These are phyloP conservation scores for Teleopsis dalmanni DNA, from an alignment of 1,140 invertebrate species.

Conservation along the genomic window DNA sequence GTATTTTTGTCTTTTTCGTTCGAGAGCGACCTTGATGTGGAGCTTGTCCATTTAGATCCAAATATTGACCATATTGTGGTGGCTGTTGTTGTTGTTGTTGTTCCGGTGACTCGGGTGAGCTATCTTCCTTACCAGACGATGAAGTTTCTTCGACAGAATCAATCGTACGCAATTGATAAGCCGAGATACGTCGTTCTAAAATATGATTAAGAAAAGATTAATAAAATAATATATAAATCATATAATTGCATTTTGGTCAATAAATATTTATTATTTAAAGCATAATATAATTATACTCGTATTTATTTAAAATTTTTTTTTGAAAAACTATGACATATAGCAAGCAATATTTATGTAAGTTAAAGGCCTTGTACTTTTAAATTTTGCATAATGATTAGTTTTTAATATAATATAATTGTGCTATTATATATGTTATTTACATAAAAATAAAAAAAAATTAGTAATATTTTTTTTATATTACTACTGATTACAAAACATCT, in stretches of 20 bases:
- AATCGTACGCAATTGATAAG: slow-evolving; percentile 40
- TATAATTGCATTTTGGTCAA: not conserved
- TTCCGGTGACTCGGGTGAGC: slow-evolving; percentile 34
- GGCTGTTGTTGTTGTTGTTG: slow-evolving; percentile 22
- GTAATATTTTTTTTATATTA: too few species aligned
- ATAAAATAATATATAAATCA: not conserved
- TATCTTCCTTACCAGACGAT: slow-evolving; percentile 39
- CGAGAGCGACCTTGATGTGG: slow-evolving; percentile 34
- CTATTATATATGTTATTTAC: too few species aligned
- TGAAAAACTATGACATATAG: slow-evolving; percentile 17
- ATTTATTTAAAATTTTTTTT: too few species aligned
- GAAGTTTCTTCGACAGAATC: slow-evolving; percentile 42
- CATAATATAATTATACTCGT: not conserved
- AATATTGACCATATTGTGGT: slow-evolving; percentile 32
- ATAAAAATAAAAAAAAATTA: too few species aligned
- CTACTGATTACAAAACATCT: too few species aligned
- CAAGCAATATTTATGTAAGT: too few species aligned
- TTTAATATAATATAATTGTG: too few species aligned
- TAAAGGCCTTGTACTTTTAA: too few species aligned
- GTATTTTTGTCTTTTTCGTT: slow-evolving; percentile 32
- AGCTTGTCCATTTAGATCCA: slow-evolving; percentile 26
- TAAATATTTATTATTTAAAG: not conserved
- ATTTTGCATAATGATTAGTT: too few species aligned
- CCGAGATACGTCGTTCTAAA: slow-evolving; percentile 42
- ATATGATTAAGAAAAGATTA: not conserved